Base-by-base conservation (phyloP, 1,140 invertebrate genomes). In the Mya arenaria region DNA sequence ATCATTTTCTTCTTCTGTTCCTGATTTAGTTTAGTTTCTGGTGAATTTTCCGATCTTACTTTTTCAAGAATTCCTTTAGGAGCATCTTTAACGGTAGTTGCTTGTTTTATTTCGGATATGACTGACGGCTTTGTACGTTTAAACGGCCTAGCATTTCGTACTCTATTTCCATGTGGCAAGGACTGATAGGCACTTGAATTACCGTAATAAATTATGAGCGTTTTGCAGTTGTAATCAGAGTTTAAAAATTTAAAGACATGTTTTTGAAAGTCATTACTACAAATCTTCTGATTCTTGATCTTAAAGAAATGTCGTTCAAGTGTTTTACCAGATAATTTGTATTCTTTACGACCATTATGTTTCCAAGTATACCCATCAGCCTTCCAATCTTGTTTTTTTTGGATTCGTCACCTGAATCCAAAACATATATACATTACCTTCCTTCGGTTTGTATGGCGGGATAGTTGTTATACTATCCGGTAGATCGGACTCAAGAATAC, bases 331-430 rank as follows among this genome's bases (percentile, higher is more conserved):
- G 37, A 19, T 2, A 8, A 4, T 36, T 36, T 58, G 17, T 73
- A 73, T 32, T 37, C 52, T 15, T 60, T 73, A 32, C 56, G 36
- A 1, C 68, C 68, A n/a, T 71, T 71, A n/a, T 71, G 68, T 3
- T 25, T n/a, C 68, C 68, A 71, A 1, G 68, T 71, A 55, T 71
- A 71, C 4, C 68, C 68, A 52, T 71, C 68, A 6, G 68, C 68
- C n/a, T 52, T 48, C 68, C 68, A 71, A 34, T 71, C 68, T n/a
- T n/a, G 4, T 71, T 44, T 52, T 69, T 69, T 32, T 69, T 69
- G 30, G 17, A 48, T 8, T 19, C n/a, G 37, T 69, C 41, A 48
- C 41, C 66, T 3, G 66, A 69, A 30, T 69, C 66, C 66, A 17
- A n/a, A 48, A 69, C 34, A 69, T 23, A 52, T 8, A 69, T 13